These are phyloP conservation scores for Luperina nickerlii DNA, from an alignment of 2,888 invertebrate genomes.

Conservation along the genomic window DNA sequence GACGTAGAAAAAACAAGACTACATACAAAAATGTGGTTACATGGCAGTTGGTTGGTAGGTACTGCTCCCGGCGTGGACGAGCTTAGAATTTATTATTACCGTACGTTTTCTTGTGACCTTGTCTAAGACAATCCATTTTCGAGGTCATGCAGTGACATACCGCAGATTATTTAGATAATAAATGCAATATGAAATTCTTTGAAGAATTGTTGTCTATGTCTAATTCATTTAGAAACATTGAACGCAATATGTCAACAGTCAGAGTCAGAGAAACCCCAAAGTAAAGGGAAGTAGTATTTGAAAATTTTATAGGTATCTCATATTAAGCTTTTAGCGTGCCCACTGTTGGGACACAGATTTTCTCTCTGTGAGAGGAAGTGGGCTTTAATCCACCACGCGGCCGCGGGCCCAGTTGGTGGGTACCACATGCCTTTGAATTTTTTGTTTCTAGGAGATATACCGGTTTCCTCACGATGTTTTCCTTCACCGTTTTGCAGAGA, in stretches of 20 bases:
- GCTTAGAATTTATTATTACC: slow-evolving; percentile 30
- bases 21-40: background rate
- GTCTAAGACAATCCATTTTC: background rate
- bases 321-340: background rate
- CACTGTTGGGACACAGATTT: too few relatives aligned
- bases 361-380: background rate
- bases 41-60: background rate
- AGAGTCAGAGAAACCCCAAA: too few relatives aligned
- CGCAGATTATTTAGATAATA: slow-evolving; percentile 22
- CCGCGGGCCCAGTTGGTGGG: background rate
- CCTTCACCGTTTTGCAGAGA: background rate
- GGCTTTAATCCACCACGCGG: background rate
- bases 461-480: background rate
- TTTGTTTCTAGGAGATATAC: background rate
- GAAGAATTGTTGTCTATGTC: background rate
- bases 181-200: slow-evolving; percentile 19
- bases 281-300: background rate
- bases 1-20: background rate
- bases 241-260: background rate
- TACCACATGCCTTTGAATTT: background rate
- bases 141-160: background rate
- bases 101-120: slow-evolving; percentile 24
- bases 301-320: background rate
- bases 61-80: background rate
- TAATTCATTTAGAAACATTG: background rate